Base-by-base conservation (phyloP, 1,140 invertebrate genomes). In the Eulimnadia texana region DNA sequence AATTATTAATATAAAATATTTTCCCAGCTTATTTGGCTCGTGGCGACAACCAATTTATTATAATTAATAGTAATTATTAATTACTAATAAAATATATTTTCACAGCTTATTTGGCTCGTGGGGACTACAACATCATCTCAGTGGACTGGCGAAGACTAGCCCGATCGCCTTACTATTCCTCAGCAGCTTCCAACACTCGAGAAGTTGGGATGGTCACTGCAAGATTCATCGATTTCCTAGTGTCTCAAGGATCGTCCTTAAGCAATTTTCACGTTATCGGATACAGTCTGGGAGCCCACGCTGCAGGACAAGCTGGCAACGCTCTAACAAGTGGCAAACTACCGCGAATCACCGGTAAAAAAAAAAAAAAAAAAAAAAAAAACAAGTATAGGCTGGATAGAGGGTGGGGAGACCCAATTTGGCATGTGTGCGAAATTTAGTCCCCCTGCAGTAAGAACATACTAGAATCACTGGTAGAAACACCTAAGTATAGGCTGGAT, bases 261-360 rank as follows among this genome's bases (percentile, higher is more conserved):
- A 42, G 16, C 19, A 42, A 56, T 22, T 25, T 65, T 25, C 62
- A 65, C 23, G 19, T 58, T 16, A 25, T 65, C 11, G 64, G 64
- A 55, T 65, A 64, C 58, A 64, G 62, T 24, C 58, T 65, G 22
- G 64, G 64, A n/a, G 64, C 64, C 11, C 64, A 65, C 27, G 64
- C 58, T 3, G 57, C 53, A 25, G 64, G 62, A 13, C 28, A 52
- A 29, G 56, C 61, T 13, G 64, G 61, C 10, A 28, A 42, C 3
- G 23, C 28, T 20, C 10, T 65, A 16, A 64, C 19, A 13, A 49
- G 42, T 19, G 58, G 58, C 16, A 60, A 50, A 52, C 11, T 65
- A 13, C 47, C 29, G 23, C 13, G 62, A 50, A 65, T 65, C 16
- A 65, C 62, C 13, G 64, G 64, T 64, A n/a, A n/a, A n/a, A n/a